Evolutionary conservation across 2,888 invertebrate species (phyloP).

Genomic region (Caradrina kadenii): DNA sequence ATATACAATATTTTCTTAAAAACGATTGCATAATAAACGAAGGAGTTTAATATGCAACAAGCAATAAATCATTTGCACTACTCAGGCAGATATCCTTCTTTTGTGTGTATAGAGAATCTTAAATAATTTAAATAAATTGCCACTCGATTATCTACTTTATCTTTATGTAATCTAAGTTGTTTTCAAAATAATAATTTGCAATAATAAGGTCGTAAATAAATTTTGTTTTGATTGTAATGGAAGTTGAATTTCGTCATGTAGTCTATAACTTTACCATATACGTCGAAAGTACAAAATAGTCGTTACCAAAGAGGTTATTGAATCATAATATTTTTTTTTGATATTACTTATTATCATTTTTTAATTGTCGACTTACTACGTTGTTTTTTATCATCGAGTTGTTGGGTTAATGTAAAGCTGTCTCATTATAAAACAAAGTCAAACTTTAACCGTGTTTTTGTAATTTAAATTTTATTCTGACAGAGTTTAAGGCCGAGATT

Average conservation of each 20-base stretch:
- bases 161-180: not conserved
- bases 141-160: too few relatives aligned
- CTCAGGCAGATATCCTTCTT: too few relatives aligned
- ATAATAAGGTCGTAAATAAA: not conserved
- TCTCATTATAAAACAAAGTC: not conserved
- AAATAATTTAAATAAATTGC: too few relatives aligned
- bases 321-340: constrained; percentile 54
- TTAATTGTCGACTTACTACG: not conserved
- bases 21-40: not conserved
- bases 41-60: not conserved
- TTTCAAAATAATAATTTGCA: not conserved
- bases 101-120: too few relatives aligned
- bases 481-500: not conserved
- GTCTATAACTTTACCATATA: constrained; percentile 31
- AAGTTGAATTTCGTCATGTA: not conserved
- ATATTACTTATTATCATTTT: constrained; percentile 29
- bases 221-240: too few relatives aligned
- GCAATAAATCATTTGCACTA: too few relatives aligned
- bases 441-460: not conserved
- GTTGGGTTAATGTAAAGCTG: not conserved
- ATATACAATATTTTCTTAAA: not conserved
- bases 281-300: constrained; percentile 73
- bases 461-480: not conserved
- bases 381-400: constrained; percentile 4
- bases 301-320: constrained; percentile 72